Evolutionary conservation across 2,888 invertebrate genomes (phyloP).

Genomic region (Hoplodrina blanda): DNA sequence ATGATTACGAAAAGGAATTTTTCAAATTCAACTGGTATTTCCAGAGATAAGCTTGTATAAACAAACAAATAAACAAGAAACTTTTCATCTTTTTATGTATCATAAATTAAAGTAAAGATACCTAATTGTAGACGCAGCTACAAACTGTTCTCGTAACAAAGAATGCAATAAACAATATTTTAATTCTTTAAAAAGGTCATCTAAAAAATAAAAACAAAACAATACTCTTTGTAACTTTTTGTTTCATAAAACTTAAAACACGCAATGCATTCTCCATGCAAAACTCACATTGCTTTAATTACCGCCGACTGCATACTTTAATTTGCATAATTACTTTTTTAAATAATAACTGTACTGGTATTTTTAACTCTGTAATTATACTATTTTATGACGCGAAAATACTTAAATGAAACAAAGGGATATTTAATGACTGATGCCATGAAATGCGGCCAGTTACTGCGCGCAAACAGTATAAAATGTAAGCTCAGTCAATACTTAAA

Average conservation of each 20-base stretch:
- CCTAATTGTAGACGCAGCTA: background rate
- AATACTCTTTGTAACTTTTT: slow-evolving; percentile 34
- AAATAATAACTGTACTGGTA: slow-evolving; percentile 27
- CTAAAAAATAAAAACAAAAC: slow-evolving; percentile 13
- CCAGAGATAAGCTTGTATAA: no score
- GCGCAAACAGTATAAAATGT: background rate
- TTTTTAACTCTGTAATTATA: slow-evolving; percentile 15
- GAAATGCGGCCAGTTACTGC: background rate
- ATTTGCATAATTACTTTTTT: slow-evolving; percentile 59
- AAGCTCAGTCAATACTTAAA: background rate
- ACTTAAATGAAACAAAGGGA: slow-evolving; percentile 6
- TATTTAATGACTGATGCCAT: background rate
- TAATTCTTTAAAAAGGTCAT: slow-evolving; percentile 7
- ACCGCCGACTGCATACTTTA: slow-evolving; percentile 11
- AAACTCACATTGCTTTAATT: slow-evolving; percentile 37
- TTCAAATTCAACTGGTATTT: no score
- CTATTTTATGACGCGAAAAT: background rate
- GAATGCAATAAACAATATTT: background rate
- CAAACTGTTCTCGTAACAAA: background rate
- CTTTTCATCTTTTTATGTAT: no score
- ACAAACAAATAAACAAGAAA: no score
- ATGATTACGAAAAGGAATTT: no score
- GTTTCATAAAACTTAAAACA: slow-evolving; percentile 27
- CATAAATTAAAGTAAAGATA: no score
- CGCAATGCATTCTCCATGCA: slow-evolving; percentile 48